Conservation (phyloP, 92 coral and sea anemone genomes). For the Umimayanthus kanabou region DNA sequence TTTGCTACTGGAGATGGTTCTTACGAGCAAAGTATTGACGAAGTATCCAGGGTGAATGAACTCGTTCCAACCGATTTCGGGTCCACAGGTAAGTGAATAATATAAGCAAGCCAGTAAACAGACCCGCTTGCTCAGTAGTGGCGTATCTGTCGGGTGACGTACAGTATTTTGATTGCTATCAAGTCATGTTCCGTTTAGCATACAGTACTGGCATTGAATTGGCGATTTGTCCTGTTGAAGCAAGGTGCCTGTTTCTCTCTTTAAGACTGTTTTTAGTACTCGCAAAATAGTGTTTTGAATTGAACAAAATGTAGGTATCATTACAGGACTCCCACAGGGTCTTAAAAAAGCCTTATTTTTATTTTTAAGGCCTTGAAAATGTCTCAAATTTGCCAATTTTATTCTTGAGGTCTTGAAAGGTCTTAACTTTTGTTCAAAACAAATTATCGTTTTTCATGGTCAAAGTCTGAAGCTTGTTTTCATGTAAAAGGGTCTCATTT, state of each 20-base stretch:
- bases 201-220: neutral
- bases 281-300: neutral
- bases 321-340: too few species aligned
- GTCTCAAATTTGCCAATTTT: too few species aligned
- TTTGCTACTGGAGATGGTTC: neutral
- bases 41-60: neutral
- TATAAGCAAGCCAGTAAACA: neutral
- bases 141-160: neutral
- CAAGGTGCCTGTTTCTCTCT: neutral
- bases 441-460: too few species aligned
- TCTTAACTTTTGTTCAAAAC: too few species aligned
- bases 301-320: too few species aligned
- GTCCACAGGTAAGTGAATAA: neutral
- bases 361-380: too few species aligned
- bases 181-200: neutral
- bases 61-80: conserved; percentile 9
- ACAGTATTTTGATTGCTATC: neutral
- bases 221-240: neutral
- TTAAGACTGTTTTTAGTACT: neutral
- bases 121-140: neutral
- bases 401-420: too few species aligned
- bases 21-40: neutral
- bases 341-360: too few species aligned
- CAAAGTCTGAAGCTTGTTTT: too few species aligned
- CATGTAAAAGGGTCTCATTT: too few species aligned